Evolutionary conservation across 92 coral and sea anemone species (phyloP), one percentile per base, ranked within the genome.

Genomic region (Zoanthus solanderi): DNA sequence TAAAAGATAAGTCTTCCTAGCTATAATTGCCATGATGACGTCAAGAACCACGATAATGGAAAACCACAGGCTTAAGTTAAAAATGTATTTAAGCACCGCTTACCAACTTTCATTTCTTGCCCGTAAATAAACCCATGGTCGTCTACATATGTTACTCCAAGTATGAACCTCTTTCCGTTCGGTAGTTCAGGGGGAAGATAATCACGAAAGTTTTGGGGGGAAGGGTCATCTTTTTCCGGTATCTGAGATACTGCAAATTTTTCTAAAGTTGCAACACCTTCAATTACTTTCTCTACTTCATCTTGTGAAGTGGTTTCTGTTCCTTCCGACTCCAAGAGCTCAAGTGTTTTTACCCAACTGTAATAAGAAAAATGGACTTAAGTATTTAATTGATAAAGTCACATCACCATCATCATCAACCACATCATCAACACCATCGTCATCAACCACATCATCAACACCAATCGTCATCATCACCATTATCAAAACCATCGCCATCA

Each of bases 51-150:
- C 4, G 42, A 37, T 37, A 37, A 37, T 37, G 42, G 42, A 37
- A 23, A 37, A 37, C 42, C 4, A 37, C 42, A 37, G 42, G 42
- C 4, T 37, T 37, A 37, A 37, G 42, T 37, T 2, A 37, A 37
- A 37, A 2, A 37, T 4, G 42, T 37, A 37, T 37, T 37, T 37
- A 37, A 37, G 42, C 42, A 37, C 3, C n/a, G 71, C 83, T 75
- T 42, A 91, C 98, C 94, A 58, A 89, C 95, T 66, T 95, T 96
- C 50, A 93, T 81, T 71, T 95, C 97, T 89, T 94, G 96, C 46
- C 96, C 99, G 63, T 90, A 97, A 37, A 97, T 92, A n/a, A 83
- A 93, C 10, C 99, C 98, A 67, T 97, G 95, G 28, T 93, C 80
- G 45, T 96, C 99, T 82, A 97, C 96, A 72, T 79, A 97, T 0